A percentile compares a stretch with the other conserved stretches of the same genome.
These are phyloP conservation scores for Heliconius congener DNA, from an alignment of 1,140 invertebrate genomes.

Conservation along the genomic window DNA sequence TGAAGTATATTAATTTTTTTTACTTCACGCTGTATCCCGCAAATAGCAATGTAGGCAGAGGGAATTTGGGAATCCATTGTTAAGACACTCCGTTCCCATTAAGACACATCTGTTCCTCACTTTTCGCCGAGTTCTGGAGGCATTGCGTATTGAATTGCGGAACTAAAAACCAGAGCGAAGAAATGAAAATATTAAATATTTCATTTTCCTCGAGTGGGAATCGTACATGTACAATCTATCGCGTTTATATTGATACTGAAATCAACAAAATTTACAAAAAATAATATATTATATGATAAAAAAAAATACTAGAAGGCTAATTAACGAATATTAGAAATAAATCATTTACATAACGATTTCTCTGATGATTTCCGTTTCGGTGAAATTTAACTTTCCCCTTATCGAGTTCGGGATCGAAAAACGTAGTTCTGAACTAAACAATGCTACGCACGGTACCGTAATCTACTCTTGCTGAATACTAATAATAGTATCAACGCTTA, in stretches of 20 bases:
- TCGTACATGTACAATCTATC: too few relatives aligned
- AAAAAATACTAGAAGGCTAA: neutral
- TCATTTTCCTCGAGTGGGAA: too few relatives aligned
- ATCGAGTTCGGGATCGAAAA: slow-evolving; percentile 63
- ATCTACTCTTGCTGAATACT: slow-evolving; percentile 54
- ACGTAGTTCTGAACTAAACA: slow-evolving; percentile 47
- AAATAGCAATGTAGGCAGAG: too few relatives aligned
- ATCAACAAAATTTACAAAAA: neutral
- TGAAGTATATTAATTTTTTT: too few relatives aligned
- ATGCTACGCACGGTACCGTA: slow-evolving; percentile 67
- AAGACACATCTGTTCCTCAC: too few relatives aligned
- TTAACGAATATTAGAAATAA: slow-evolving; percentile 7
- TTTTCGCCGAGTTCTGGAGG: too few relatives aligned
- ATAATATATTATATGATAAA: neutral
- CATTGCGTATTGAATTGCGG: too few relatives aligned
- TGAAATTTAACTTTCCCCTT: slow-evolving; percentile 72
- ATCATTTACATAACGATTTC: slow-evolving; percentile 31
- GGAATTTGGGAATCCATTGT: too few relatives aligned
- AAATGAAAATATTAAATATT: too few relatives aligned
- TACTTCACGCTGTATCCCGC: too few relatives aligned
- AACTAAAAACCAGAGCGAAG: too few relatives aligned
- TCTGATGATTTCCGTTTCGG: slow-evolving; percentile 47
- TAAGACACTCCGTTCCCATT: too few relatives aligned
- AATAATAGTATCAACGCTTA: slow-evolving; percentile 48
- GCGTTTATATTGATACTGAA: neutral